Percentiles rank a stretch among this genome's conserved stretches.
Conservation (phyloP, 2,888 invertebrate species). For the Athetis lepigone region DNA sequence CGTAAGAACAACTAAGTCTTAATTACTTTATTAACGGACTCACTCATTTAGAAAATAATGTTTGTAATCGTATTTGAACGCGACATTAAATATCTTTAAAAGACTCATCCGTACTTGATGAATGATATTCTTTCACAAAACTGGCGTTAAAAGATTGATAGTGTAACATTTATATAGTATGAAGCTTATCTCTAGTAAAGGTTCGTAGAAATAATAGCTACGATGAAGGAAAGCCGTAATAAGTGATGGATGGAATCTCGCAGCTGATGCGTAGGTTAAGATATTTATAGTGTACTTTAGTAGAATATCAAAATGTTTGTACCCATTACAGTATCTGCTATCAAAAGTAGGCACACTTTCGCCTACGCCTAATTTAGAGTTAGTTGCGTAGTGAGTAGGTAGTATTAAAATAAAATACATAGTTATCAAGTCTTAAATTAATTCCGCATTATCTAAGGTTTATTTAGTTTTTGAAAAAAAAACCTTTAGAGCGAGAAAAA, state of each 20-base stretch:
- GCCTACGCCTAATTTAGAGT: neutral
- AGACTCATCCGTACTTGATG: conserved; percentile 16
- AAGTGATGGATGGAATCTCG: conserved; percentile 67
- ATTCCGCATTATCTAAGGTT: too few species aligned
- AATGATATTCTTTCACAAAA: conserved; percentile 49
- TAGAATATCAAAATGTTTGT: neutral
- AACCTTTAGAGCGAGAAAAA: too few species aligned
- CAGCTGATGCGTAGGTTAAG: conserved; percentile 22
- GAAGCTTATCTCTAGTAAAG: conserved; percentile 66
- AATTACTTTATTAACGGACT: neutral
- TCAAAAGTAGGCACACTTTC: neutral
- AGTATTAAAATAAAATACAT: too few species aligned
- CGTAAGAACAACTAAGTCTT: too few species aligned
- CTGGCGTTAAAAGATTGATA: conserved; percentile 70
- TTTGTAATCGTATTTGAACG: neutral
- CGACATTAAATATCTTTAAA: neutral
- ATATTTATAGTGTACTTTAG: conserved; percentile 16
- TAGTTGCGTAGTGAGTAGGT: too few species aligned
- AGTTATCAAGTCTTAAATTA: too few species aligned
- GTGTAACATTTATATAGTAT: conserved; percentile 57
- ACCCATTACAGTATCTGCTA: too few species aligned
- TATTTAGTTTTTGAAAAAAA: too few species aligned
- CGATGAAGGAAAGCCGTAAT: conserved; percentile 63
- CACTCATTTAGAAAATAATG: neutral
- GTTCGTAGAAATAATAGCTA: conserved; percentile 57